Evolutionary conservation across 2,113 vertebrate genomes (phyloP), one percentile per base, ranked within the genome.

Genomic region (Aplodontia rufa): DNA sequence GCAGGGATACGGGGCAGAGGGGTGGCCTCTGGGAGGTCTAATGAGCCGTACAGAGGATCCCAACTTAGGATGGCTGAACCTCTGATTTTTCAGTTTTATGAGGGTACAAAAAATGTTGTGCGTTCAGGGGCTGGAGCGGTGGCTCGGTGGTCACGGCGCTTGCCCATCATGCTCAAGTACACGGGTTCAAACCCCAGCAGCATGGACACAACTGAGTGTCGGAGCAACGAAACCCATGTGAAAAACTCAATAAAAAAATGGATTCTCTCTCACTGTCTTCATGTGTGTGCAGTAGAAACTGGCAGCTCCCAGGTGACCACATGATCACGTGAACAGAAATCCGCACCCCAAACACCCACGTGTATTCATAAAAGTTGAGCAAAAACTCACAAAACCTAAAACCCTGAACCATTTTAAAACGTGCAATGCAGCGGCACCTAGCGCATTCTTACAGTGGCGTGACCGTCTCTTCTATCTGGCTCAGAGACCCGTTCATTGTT

Each of bases 11-110:
- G 3, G 45, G 85, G 7, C 32, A 60, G 84, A 24, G 71, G 62
- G 13, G 55, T 0, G 1, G 30, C n/a, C 17, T 5, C 32, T 30
- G 4, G 49, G 22, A 13, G 1, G 13, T 7, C 32, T 42, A 5
- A 7, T n/a, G 22, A 16, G 22, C 58, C 35, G 47, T 19, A 49
- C 30, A 22, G 58, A 19, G 16, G 58, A 4, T 9, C 40, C 30
- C 62, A 60, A n/a, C 32, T 84, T 26, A 66, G 17, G 81, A 22
- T 26, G 60, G 19, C 6, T 49, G 32, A 4, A n/a, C 19, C 49
- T 26, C 35, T 8, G 19, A 30, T 8, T 45, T 82, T 82, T 64
- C 14, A 16, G 45, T 37, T 62, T 64, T 83, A 3, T 64, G 40
- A 47, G 6, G 62, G 5, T 83, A 30, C 62, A 35, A 47, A 80